phyloP scores from a whole-genome alignment of 2,888 invertebrate genomes.

The Pyrgus malvae region DNA sequence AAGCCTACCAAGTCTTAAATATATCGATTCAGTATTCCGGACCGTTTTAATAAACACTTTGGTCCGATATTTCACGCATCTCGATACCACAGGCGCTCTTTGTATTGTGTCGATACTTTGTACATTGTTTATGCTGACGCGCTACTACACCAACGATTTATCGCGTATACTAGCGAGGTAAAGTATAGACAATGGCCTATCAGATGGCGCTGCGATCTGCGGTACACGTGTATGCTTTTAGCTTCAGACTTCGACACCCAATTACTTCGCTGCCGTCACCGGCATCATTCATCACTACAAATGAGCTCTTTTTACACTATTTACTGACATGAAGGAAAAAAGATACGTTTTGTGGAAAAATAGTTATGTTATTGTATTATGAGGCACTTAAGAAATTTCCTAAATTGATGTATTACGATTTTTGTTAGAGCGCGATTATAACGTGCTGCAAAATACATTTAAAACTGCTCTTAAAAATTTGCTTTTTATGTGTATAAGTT shows the following conservation, averaged over 20 bases:
- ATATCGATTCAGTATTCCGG: slow-evolving; percentile 63
- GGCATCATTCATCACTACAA: slow-evolving; percentile 70
- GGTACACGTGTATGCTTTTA: slow-evolving; percentile 73
- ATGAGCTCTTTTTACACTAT: slow-evolving; percentile 55
- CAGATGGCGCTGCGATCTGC: slow-evolving; percentile 59
- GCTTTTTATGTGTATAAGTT: too few relatives aligned
- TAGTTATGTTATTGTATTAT: slow-evolving; percentile 8
- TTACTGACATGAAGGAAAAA: slow-evolving; percentile 18
- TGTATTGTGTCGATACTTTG: too few relatives aligned
- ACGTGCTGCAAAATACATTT: too few relatives aligned
- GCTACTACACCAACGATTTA: slow-evolving; percentile 71
- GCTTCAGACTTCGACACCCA: slow-evolving; percentile 73
- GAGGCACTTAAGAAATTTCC: too few relatives aligned
- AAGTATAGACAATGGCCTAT: slow-evolving; percentile 74
- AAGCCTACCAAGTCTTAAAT: slow-evolving; percentile 11
- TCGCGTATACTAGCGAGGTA: slow-evolving; percentile 70
- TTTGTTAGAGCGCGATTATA: too few relatives aligned
- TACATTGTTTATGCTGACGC: slow-evolving; percentile 52
- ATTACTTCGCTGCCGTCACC: slow-evolving; percentile 63
- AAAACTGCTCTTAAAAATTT: too few relatives aligned
- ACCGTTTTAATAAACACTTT: slow-evolving; percentile 73
- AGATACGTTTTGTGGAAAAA: slow-evolving; percentile 16
- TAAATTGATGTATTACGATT: too few relatives aligned
- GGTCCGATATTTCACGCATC: slow-evolving; percentile 51
- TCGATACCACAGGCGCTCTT: too few relatives aligned